A percentile compares a stretch with the other conserved stretches of the same genome.
Conservation (phyloP, 1,140 invertebrate species). For the Bemisia tabaci region DNA sequence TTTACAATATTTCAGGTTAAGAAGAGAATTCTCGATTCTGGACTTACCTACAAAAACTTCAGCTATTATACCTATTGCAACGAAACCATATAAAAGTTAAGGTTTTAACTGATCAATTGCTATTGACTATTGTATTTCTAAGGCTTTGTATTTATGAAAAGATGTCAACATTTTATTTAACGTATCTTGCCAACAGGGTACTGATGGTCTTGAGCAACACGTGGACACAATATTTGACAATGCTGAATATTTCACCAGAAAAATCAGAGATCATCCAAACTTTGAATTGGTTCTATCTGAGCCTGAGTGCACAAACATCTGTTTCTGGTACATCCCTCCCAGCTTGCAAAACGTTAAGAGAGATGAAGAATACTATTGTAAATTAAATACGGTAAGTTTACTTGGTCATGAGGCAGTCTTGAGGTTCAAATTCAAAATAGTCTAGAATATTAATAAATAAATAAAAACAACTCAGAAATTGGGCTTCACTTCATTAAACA, state of each 20-base stretch:
- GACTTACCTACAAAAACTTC: too few relatives aligned
- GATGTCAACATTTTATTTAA: not conserved
- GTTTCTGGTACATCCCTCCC: conserved; percentile 87
- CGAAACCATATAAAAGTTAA: too few relatives aligned
- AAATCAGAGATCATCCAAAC: conserved; percentile 49
- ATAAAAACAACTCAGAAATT: too few relatives aligned
- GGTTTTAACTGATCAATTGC: too few relatives aligned
- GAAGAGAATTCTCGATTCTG: too few relatives aligned
- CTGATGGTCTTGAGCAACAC: conserved; percentile 59
- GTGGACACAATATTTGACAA: conserved; percentile 64
- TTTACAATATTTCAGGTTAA: too few relatives aligned
- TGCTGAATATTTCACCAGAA: conserved; percentile 49
- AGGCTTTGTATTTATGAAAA: too few relatives aligned
- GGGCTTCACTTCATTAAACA: not conserved
- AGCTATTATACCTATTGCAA: too few relatives aligned
- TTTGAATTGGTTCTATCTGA: conserved; percentile 60
- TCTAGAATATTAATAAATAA: too few relatives aligned
- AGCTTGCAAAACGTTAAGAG: conserved; percentile 47
- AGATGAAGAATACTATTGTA: conserved; percentile 45
- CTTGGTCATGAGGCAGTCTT: not conserved
- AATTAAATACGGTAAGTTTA: conserved; percentile 45
- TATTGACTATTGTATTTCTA: too few relatives aligned
- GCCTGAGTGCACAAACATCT: conserved; percentile 86
- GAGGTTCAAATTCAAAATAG: not conserved
- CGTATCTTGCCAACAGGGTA: conserved; percentile 43